phyloP scores from a whole-genome alignment of 2,113 vertebrate species.

The Menura novaehollandiae region DNA sequence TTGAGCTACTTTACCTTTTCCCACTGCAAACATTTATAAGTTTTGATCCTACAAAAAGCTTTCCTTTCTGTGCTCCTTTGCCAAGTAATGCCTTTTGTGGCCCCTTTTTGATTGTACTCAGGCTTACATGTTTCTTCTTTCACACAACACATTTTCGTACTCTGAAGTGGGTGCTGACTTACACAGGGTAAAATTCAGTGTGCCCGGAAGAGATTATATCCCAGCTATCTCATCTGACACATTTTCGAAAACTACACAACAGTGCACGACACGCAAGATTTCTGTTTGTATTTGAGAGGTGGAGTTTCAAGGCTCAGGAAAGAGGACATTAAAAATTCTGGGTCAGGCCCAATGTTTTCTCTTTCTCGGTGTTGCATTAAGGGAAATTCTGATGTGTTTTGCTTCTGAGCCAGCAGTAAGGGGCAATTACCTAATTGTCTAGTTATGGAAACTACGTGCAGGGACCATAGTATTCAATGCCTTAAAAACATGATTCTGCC shows the following conservation, averaged over 20 bases:
- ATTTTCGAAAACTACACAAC: background rate
- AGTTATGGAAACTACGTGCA: background rate
- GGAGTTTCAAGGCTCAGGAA: background rate
- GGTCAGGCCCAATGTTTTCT: background rate
- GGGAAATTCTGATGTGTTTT: background rate
- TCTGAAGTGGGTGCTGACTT: background rate
- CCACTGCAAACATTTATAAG: background rate
- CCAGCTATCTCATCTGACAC: background rate
- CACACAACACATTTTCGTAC: background rate
- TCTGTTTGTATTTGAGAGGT: background rate
- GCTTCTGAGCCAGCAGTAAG: background rate
- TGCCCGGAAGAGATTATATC: background rate
- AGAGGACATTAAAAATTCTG: background rate
- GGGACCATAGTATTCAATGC: background rate
- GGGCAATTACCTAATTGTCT: background rate
- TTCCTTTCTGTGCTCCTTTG: background rate
- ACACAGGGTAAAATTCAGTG: background rate
- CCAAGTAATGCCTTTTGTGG: accelerated
- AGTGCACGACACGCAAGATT: background rate
- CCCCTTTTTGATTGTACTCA: background rate
- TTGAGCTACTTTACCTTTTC: background rate
- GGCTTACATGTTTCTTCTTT: background rate
- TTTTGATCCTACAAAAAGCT: background rate
- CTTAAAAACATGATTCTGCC: background rate
- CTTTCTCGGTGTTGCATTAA: background rate